Base-by-base conservation (phyloP, 2,113 vertebrate genomes). In the Trichomycterus rosablanca region DNA sequence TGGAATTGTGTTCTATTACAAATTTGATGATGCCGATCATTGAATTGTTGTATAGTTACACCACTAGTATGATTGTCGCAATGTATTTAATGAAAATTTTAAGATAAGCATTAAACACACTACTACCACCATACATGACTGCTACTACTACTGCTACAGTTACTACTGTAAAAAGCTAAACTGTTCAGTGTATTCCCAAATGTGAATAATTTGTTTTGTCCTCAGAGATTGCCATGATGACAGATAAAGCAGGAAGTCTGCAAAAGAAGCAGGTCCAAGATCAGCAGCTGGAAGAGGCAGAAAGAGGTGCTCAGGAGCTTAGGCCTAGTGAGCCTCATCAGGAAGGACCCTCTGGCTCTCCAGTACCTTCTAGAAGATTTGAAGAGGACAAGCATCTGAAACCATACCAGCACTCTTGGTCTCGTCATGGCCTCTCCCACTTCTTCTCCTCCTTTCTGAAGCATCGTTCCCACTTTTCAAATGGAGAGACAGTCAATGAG, bases 401-500 rank as follows among this genome's bases (percentile, higher is more conserved):
- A 72, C 87, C 83, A n/a, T 86, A 82, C 9, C 79, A 78, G 63
- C 81, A 80, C 14, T 72, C 81, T 14, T 86, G 93, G 0, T 88
- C 92, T 18, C 74, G 84, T 4, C 89, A 90, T 0, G 91, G 95
- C 7, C 86, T 98, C 39, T 93, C 96, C 23, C 92, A 92, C 45
- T 87, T 97, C 18, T 92, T 98, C 70, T 94, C 95, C 22, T 94
- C 94, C 49, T 87, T 97, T 74, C 87, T 97, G 76, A 96, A 92
- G 78, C 89, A 89, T 35, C 95, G 89, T 45, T 95, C 93, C 19
- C 93, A 96, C 75, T 91, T 90, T 50, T 87, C 87, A 0, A 92
- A 93, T 52, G 72, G 76, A 0, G 91, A 90, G 61, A 82, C 78
- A 2, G 89, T 82, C 43, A 86, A 88, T 24, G 16, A 44, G 44